These are phyloP conservation scores for Vanessa tameamea DNA, from an alignment of 1,140 invertebrate genomes.

Conservation along the genomic window DNA sequence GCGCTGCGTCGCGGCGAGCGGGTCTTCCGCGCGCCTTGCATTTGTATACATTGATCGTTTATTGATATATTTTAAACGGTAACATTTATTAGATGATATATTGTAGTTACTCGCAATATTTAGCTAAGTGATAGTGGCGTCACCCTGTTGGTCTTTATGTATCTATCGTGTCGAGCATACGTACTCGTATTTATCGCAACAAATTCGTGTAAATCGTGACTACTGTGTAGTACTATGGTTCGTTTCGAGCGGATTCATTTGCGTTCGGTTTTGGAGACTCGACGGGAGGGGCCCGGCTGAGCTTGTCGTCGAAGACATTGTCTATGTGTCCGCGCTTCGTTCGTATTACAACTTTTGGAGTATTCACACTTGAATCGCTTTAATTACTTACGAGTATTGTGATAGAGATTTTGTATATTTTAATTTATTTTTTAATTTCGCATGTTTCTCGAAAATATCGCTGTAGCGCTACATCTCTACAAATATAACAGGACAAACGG, in stretches of 20 bases:
- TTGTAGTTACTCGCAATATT: slow-evolving; percentile 68
- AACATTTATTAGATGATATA: slow-evolving; percentile 63
- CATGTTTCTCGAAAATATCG: slow-evolving; percentile 71
- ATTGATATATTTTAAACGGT: slow-evolving; percentile 59
- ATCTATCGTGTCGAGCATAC: slow-evolving; percentile 44
- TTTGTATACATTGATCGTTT: slow-evolving; percentile 58
- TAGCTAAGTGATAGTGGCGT: slow-evolving; percentile 60
- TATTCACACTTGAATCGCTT: slow-evolving; percentile 79
- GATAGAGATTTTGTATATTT: slow-evolving; percentile 81
- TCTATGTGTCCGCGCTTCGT: slow-evolving; percentile 46
- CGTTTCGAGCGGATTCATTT: slow-evolving; percentile 15
- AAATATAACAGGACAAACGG: slow-evolving; percentile 67
- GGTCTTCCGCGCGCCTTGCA: slow-evolving; percentile 49
- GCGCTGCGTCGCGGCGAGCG: slow-evolving; percentile 14
- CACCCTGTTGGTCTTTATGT: slow-evolving; percentile 51
- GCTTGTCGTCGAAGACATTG: slow-evolving; percentile 15
- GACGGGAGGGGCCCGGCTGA: slow-evolving; percentile 20
- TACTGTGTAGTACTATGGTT: slow-evolving; percentile 53
- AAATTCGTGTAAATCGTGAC: slow-evolving; percentile 51
- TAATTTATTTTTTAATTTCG: slow-evolving; percentile 79
- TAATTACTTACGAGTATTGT: slow-evolving; percentile 81
- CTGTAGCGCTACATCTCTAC: slow-evolving; percentile 74
- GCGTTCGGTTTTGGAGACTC: slow-evolving; percentile 11
- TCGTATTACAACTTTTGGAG: slow-evolving; percentile 68
- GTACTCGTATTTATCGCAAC: slow-evolving; percentile 58